These are phyloP conservation scores for Synodontis membranacea DNA, from an alignment of 2,113 vertebrate species.

Conservation along the genomic window DNA sequence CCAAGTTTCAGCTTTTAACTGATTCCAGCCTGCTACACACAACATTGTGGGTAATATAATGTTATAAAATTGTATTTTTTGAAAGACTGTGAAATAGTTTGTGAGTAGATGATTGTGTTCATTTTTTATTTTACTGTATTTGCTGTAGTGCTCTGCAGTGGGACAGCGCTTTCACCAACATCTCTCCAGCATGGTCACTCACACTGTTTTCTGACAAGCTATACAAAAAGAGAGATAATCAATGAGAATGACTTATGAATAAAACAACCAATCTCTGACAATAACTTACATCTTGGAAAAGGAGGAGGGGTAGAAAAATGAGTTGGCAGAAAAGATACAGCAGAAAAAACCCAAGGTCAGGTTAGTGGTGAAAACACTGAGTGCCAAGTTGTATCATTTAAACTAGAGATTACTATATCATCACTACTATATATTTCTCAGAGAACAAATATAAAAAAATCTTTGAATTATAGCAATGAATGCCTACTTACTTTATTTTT, in stretches of 20 bases:
- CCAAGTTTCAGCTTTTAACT: not conserved
- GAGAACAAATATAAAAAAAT: not conserved
- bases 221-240: conserved; percentile 19
- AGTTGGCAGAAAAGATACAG: no score
- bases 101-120: not conserved
- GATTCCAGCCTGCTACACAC: not conserved
- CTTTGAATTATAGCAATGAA: not conserved
- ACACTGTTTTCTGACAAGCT: conserved; percentile 80
- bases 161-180: conserved; percentile 69
- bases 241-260: not conserved
- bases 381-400: not conserved
- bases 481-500: conserved; percentile 75
- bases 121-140: conserved; percentile 74
- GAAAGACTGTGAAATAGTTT: not conserved
- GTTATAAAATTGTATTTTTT: not conserved
- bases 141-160: conserved; percentile 73
- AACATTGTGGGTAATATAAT: not conserved
- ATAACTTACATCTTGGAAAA: not conserved
- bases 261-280: not conserved
- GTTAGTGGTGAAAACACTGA: not conserved
- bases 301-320: not conserved
- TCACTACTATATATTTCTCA: not conserved
- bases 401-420: conserved; percentile 1
- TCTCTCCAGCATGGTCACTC: conserved; percentile 69
- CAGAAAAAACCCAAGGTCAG: not conserved